phyloP scores from a whole-genome alignment of 2,797 vertebrate genomes.

The Sebastes oblongus region DNA sequence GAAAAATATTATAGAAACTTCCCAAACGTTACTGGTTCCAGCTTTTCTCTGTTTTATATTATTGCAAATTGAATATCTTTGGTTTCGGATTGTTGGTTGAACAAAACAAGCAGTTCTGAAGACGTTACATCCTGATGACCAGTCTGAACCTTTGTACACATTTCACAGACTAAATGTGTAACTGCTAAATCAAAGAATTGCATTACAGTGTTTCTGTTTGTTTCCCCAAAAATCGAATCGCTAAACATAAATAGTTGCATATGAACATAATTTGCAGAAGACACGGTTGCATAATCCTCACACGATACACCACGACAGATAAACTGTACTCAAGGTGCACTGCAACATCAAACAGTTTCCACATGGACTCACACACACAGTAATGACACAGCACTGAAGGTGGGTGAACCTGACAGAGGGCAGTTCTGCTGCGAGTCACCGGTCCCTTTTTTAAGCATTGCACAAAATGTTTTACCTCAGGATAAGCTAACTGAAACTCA shows the following conservation, averaged over 20 bases:
- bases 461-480: constrained; percentile 78
- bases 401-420: constrained; percentile 28
- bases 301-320: constrained; percentile 35
- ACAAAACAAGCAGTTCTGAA: no score
- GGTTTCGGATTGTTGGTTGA: no score
- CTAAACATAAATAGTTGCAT: constrained; percentile 32
- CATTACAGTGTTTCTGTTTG: background rate
- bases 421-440: constrained; percentile 32
- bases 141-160: background rate
- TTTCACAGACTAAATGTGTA: background rate
- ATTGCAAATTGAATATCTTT: no score
- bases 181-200: background rate
- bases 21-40: background rate
- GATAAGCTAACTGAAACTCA: constrained; percentile 66
- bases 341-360: background rate
- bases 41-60: background rate
- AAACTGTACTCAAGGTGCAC: background rate
- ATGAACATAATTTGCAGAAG: constrained; percentile 54
- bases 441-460: constrained; percentile 57
- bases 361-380: background rate
- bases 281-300: constrained; percentile 35
- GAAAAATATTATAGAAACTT: no score
- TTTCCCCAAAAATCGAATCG: background rate
- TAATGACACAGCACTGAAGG: constrained; percentile 37
- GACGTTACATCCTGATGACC: no score